Percentiles rank a stretch among this genome's conserved stretches.
phyloP scores from a whole-genome alignment of 2,888 invertebrate species.

The Ligdia adustata region DNA sequence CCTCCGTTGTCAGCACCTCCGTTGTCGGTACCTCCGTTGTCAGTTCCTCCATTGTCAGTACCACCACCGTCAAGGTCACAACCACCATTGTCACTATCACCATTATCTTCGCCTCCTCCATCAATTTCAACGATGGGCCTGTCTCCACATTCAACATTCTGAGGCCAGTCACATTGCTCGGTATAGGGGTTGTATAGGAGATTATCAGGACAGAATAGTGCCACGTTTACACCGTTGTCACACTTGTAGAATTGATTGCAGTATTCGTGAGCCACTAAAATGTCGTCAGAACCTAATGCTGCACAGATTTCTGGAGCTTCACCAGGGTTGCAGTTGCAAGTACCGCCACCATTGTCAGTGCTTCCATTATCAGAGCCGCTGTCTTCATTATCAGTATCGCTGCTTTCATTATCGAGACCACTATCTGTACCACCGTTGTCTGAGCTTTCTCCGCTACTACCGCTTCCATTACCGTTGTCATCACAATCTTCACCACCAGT shows the following conservation, averaged over 20 bases:
- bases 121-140: slow-evolving; percentile 39
- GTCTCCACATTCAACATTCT: slow-evolving; percentile 49
- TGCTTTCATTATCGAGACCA: slow-evolving; percentile 13
- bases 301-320: slow-evolving; percentile 50
- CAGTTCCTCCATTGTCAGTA: slow-evolving; percentile 10
- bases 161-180: slow-evolving; percentile 51
- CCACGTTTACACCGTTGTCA: slow-evolving; percentile 41
- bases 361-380: neutral
- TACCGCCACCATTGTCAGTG: slow-evolving; percentile 18
- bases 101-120: slow-evolving; percentile 24
- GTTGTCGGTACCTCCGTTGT: slow-evolving; percentile 16
- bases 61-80: slow-evolving; percentile 9
- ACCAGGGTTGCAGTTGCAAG: slow-evolving; percentile 44
- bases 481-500: slow-evolving; percentile 33
- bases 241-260: slow-evolving; percentile 56
- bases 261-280: slow-evolving; percentile 49
- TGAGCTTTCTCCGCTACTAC: slow-evolving; percentile 6
- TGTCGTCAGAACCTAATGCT: slow-evolving; percentile 41
- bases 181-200: slow-evolving; percentile 47
- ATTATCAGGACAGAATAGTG: slow-evolving; percentile 35
- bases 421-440: slow-evolving; percentile 6
- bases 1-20: neutral
- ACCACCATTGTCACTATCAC: slow-evolving; percentile 2
- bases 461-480: slow-evolving; percentile 26
- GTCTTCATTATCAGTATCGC: slow-evolving; percentile 11